Percentiles rank a stretch among this genome's conserved stretches.
Evolutionary conservation across 2,113 vertebrate species (phyloP).

Genomic region (Boulengeromyrus knoepffleri): DNA sequence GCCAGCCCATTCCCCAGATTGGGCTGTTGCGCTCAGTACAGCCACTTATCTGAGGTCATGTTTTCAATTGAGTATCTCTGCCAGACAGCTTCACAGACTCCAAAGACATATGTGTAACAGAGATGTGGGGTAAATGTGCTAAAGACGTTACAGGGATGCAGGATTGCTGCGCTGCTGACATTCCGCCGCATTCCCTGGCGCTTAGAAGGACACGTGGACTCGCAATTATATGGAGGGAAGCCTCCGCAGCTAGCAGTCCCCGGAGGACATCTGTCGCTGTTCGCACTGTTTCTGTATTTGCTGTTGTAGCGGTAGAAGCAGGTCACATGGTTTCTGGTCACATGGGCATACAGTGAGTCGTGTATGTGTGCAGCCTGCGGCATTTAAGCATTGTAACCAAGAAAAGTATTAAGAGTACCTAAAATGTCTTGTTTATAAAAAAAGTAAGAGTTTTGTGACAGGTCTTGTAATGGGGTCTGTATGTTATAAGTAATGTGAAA

Average conservation of each 20-base stretch:
- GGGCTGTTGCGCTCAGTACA: background rate
- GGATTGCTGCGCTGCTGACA: background rate
- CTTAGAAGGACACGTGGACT: background rate
- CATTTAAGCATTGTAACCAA: conserved; percentile 1
- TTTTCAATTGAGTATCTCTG: background rate
- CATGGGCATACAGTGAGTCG: background rate
- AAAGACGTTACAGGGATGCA: background rate
- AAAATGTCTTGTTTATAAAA: conserved; percentile 9
- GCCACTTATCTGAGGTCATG: background rate
- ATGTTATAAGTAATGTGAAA: background rate
- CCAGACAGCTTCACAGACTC: background rate
- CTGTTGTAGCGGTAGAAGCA: background rate
- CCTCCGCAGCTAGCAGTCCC: background rate
- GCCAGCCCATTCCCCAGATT: background rate
- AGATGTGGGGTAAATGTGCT: background rate
- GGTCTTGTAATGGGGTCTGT: background rate
- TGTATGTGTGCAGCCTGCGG: background rate
- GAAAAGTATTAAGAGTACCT: background rate
- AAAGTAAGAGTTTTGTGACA: background rate
- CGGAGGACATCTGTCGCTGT: background rate
- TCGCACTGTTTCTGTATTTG: background rate
- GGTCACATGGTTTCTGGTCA: conserved; percentile 1
- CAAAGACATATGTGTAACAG: background rate
- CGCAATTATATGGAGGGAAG: background rate
- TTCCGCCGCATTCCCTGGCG: background rate